phyloP scores from a whole-genome alignment of 2,113 vertebrate genomes.

The Sphyrna mokarran region DNA sequence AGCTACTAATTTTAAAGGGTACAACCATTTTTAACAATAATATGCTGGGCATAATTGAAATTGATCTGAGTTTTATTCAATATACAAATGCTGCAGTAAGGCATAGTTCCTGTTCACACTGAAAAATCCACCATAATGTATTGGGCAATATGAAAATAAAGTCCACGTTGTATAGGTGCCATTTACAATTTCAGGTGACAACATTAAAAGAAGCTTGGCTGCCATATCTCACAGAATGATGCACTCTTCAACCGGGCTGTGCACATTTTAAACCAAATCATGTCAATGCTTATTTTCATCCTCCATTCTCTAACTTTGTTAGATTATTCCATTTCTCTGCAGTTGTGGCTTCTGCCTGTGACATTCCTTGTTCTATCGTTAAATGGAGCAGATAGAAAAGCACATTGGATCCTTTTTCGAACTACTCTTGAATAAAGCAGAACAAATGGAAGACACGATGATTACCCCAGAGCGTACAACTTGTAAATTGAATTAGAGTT shows the following conservation, averaged over 20 bases:
- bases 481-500: background rate
- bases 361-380: background rate
- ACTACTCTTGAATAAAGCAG: background rate
- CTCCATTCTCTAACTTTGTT: background rate
- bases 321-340: background rate
- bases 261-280: background rate
- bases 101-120: too few relatives aligned
- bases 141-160: too few relatives aligned
- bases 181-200: too few relatives aligned
- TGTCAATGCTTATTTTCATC: background rate
- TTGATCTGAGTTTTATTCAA: too few relatives aligned
- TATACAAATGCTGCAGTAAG: too few relatives aligned
- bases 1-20: too few relatives aligned
- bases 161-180: too few relatives aligned
- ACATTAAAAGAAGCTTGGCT: too few relatives aligned
- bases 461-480: background rate
- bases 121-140: too few relatives aligned
- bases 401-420: background rate
- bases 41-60: too few relatives aligned
- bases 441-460: background rate
- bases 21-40: too few relatives aligned
- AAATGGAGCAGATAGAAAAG: background rate
- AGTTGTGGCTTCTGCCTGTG: background rate
- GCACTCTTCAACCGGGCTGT: background rate
- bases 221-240: background rate